Evolutionary conservation across 2,888 invertebrate genomes (phyloP), one percentile per base, ranked within the genome.

Genomic region (Osmoderma eremita): DNA sequence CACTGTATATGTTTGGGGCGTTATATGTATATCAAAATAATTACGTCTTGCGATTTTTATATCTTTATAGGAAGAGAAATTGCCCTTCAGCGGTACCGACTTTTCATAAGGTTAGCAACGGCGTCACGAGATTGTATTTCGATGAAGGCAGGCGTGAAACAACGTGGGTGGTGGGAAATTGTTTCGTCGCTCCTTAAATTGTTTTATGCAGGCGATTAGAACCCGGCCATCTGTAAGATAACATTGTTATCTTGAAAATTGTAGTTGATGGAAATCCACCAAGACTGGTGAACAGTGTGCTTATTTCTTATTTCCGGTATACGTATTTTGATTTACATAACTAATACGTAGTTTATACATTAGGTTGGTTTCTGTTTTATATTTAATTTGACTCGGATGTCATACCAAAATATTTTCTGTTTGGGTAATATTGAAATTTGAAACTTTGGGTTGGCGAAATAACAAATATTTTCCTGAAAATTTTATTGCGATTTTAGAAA

Each of bases 171-270:
- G 76, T 76, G 75, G 74, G 79, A 81, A 82, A 82, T 81, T 81
- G 80, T 81, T 77, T 82, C 79, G 78, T 75, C 78, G 77, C 80
- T 79, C 79, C 79, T 81, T 79, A 82, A 82, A 81, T 80, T 80
- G 80, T 81, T 81, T 80, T 79, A 81, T 80, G 79, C 79, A 79
- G 76, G 69, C 80, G 81, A 82, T 82, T 82, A 82, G 81, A 80
- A 79, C 77, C 78, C 80, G 78, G 77, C 80, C 80, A 78, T 72
- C 80, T 79, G 80, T 78, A 73, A 77, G 72, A 68, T 81, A 82
- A 82, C 79, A 79, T 77, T 78, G 81, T 81, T 82, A 81, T 78
- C 74, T 72, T 74, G 80, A 78, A 81, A 81, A 76, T 77, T 78
- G 77, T 73, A 70, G 74, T 74, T 78, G 78, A 77, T 76, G 78